Conservation (phyloP, 2,888 invertebrate species). For the Heteropelma amictum region DNA sequence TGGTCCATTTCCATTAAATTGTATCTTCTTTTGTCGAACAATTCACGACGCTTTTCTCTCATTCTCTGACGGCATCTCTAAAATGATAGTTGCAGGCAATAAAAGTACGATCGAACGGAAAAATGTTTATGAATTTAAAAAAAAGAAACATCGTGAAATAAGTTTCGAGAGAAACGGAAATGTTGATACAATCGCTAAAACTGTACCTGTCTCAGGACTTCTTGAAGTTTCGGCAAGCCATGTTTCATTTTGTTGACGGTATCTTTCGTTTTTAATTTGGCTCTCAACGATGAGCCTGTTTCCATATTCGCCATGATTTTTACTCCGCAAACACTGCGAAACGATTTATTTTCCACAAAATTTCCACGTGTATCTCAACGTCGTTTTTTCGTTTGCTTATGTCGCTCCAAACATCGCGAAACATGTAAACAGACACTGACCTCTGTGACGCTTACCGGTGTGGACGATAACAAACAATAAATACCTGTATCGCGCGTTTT, state of each 20-base stretch:
- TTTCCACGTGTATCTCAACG: no score
- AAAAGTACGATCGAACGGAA: background rate
- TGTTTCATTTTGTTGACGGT: constrained; percentile 67
- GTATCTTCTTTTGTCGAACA: constrained; percentile 67
- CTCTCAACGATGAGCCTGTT: constrained; percentile 59
- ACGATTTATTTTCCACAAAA: no score
- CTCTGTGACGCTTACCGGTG: constrained; percentile 11
- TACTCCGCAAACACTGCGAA: background rate
- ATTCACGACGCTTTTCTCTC: constrained; percentile 68
- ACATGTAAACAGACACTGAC: background rate
- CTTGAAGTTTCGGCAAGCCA: constrained; percentile 75
- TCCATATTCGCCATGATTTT: constrained; percentile 61
- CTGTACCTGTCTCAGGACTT: constrained; percentile 76
- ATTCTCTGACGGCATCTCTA: constrained; percentile 72
- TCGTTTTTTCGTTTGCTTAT: background rate
- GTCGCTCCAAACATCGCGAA: background rate
- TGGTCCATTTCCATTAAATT: constrained; percentile 58
- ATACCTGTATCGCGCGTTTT: background rate
- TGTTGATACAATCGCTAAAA: background rate
- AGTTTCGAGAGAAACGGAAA: background rate
- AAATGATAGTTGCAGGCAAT: background rate
- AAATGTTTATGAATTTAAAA: background rate
- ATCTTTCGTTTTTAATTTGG: constrained; percentile 66
- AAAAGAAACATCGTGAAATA: background rate
- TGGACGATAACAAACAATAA: background rate